These are phyloP conservation scores for Coelopa pilipes DNA, from an alignment of 2,888 invertebrate genomes.

Conservation along the genomic window DNA sequence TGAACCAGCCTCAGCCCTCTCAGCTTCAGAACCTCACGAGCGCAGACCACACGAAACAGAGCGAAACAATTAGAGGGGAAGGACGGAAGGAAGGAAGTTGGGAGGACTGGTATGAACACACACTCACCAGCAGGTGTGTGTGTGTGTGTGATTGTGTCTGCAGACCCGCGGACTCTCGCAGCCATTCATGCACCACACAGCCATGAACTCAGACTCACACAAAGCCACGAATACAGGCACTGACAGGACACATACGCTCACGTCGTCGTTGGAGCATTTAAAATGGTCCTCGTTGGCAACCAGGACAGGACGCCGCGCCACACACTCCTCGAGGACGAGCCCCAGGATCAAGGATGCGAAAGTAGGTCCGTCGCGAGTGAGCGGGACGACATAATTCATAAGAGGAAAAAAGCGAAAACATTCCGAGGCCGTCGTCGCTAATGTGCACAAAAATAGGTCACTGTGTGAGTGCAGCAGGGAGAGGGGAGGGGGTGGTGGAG, in stretches of 20 bases:
- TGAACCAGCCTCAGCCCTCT: background rate
- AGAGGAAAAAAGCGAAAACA: too few species aligned
- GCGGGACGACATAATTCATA: constrained; percentile 1
- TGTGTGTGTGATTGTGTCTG: background rate
- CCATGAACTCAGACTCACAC: background rate
- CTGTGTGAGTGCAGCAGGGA: background rate
- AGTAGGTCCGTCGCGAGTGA: constrained; percentile 18
- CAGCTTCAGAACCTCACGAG: background rate
- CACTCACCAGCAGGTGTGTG: background rate
- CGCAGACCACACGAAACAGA: constrained; percentile 12
- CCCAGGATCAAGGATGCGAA: background rate
- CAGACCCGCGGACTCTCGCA: too few species aligned
- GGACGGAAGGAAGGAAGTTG: background rate
- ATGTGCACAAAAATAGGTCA: constrained; percentile 27
- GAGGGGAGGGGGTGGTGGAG: too few species aligned
- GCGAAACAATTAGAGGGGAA: background rate
- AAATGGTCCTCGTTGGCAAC: too few species aligned
- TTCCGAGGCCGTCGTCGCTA: constrained; percentile 5
- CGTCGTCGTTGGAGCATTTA: too few species aligned
- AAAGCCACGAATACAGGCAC: too few species aligned
- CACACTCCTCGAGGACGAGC: too few species aligned
- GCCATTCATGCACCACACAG: too few species aligned
- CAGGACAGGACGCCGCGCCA: too few species aligned
- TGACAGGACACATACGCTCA: too few species aligned
- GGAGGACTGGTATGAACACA: too few species aligned